Percentiles rank a stretch among this genome's conserved stretches.
Conservation (phyloP, 1,140 invertebrate species). For the fruit fly (Drosophila melanogaster) region DNA sequence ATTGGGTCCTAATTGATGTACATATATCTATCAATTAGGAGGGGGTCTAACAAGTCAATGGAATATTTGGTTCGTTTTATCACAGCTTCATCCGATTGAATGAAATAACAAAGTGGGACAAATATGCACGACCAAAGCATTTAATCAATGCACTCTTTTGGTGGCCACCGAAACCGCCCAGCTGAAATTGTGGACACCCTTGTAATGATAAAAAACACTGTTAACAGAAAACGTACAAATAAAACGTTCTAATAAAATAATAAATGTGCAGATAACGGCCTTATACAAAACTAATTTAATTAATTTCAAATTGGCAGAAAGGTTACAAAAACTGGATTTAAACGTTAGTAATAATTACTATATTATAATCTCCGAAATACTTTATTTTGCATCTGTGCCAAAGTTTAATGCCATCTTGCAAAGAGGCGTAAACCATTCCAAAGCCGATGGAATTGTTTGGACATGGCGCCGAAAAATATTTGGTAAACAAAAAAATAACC, state of each 20-base stretch:
- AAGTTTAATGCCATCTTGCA: not conserved
- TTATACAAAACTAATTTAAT: not conserved
- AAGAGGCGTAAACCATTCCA: slow-evolving; percentile 9
- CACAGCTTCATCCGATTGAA: slow-evolving; percentile 32
- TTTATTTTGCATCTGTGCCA: not conserved
- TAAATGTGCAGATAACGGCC: not conserved
- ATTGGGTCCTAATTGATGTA: slow-evolving; percentile 30
- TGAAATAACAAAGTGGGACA: slow-evolving; percentile 11
- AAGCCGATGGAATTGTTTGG: slow-evolving; percentile 12
- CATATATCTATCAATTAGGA: slow-evolving; percentile 29
- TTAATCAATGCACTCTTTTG: slow-evolving; percentile 7
- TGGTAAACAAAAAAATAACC: slow-evolving; percentile 21
- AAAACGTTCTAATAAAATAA: no score
- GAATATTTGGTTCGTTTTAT: slow-evolving; percentile 45
- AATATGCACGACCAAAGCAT: slow-evolving; percentile 17
- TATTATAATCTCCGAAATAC: not conserved
- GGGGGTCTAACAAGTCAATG: slow-evolving; percentile 35
- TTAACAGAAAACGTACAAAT: no score
- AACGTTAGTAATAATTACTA: no score
- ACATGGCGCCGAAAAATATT: slow-evolving; percentile 18
- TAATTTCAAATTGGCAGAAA: no score
- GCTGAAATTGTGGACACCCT: not conserved
- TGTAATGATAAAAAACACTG: no score
- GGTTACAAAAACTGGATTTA: no score
- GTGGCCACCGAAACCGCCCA: not conserved